Base-by-base conservation (phyloP, 2,888 invertebrate genomes). In the Epiperipatus broadwayi region DNA sequence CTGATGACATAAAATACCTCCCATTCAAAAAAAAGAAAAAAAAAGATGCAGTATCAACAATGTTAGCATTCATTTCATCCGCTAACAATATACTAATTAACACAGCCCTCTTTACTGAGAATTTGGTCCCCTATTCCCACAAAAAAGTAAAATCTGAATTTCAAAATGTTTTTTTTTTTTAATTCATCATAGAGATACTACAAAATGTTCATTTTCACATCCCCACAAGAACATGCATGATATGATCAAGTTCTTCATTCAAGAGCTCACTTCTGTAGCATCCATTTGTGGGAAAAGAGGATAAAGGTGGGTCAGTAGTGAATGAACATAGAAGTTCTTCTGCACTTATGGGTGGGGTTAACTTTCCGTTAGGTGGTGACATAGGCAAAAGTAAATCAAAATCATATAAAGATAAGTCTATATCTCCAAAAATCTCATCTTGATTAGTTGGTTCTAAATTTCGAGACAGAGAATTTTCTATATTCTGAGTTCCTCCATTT, bases 181-280 rank as follows among this genome's bases (percentile, higher is more conserved):
- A n/a, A n/a, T n/a, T n/a, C n/a, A n/a, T n/a, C n/a, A n/a, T n/a
- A n/a, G n/a, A n/a, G n/a, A n/a, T n/a, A n/a, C n/a, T n/a, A n/a
- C n/a, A n/a, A n/a, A n/a, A n/a, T n/a, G n/a, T n/a, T n/a, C n/a
- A n/a, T n/a, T n/a, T n/a, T n/a, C n/a, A 54, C 46, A 54, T 53
- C 49, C 73, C 73, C 55, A 75, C 73, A 56, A 74, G 63, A 53
- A 73, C 70, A 57, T 73, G 70, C 69, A 73, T 72, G 57, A 73
- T 72, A 55, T 71, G 71, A 51, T 68, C 67, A 55, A 66, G 59
- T 47, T 67, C 67, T 46, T 63, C 65, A 29, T 63, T 61, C 35
- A 58, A 55, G 44, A 61, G 54, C 36, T 56, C 54, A 18, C 44
- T 44, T 45, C n/a, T n/a, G n/a, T n/a, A n/a, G n/a, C n/a, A n/a